Percentiles rank a stretch among this genome's conserved stretches.
phyloP scores from a whole-genome alignment of 2,113 vertebrate species.

The Etia nguti region DNA sequence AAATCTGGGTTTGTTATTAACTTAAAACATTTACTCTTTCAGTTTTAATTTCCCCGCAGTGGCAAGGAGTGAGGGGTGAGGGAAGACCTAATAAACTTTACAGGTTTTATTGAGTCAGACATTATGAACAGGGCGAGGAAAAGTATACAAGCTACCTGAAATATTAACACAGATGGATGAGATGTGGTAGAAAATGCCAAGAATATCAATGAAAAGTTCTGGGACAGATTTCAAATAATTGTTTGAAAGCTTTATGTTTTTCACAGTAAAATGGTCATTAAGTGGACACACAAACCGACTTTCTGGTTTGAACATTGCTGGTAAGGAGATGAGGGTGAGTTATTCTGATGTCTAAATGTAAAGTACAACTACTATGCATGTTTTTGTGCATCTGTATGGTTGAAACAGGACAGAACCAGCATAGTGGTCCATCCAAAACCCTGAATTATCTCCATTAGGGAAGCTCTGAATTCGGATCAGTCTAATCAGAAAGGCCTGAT shows the following conservation, averaged over 20 bases:
- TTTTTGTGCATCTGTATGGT: neutral
- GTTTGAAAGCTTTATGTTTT: neutral
- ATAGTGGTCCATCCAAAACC: neutral
- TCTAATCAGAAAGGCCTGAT: slow-evolving; percentile 4
- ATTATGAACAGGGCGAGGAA: neutral
- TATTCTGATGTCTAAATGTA: neutral
- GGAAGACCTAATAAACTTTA: neutral
- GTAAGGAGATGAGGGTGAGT: neutral
- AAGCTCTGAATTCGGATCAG: neutral
- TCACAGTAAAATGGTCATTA: neutral
- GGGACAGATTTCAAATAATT: neutral
- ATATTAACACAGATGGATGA: neutral
- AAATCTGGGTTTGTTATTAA: neutral
- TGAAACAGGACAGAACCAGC: neutral
- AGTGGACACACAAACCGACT: neutral
- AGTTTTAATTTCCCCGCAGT: neutral
- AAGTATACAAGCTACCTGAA: neutral
- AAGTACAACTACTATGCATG: neutral
- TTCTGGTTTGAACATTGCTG: neutral
- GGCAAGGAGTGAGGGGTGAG: neutral
- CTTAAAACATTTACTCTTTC: neutral
- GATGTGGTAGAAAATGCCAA: neutral
- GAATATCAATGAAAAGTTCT: neutral
- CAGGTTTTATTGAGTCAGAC: neutral
- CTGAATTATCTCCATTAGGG: neutral